Evolutionary conservation across 1,140 invertebrate genomes (phyloP).

Genomic region (Drosophila kanapiae): DNA sequence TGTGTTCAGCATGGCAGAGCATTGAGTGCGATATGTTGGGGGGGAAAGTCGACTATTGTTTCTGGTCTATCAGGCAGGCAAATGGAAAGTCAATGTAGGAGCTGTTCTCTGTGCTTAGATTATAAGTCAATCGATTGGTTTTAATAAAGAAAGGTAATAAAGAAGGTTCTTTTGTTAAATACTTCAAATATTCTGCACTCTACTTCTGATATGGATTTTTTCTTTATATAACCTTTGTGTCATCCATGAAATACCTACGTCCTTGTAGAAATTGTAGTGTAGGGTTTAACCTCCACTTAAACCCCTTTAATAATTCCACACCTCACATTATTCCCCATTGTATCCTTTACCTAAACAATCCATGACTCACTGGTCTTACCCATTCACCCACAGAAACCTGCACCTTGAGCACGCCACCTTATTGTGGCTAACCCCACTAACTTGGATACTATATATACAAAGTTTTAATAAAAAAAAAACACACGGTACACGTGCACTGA

Average conservation of each 20-base stretch:
- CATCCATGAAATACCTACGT: not conserved
- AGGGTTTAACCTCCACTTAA: not conserved
- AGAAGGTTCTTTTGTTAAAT: not conserved
- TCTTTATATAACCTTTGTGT: not conserved
- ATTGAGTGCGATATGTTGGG: conserved; percentile 11
- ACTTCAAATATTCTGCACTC: not conserved
- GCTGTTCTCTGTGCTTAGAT: not conserved
- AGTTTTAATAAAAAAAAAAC: conserved; percentile 13
- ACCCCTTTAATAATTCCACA: conserved; percentile 8
- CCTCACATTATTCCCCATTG: conserved; percentile 3
- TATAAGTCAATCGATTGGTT: not conserved
- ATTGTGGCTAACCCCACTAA: conserved; percentile 25
- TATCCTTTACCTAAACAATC: conserved; percentile 8
- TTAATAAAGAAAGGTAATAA: no score
- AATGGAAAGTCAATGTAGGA: conserved; percentile 14
- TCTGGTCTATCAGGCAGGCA: conserved; percentile 38
- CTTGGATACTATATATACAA: conserved; percentile 13
- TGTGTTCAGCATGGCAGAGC: conserved; percentile 28
- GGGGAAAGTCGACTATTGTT: conserved; percentile 32
- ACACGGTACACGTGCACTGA: conserved; percentile 41
- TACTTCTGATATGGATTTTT: not conserved
- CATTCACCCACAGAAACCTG: conserved; percentile 4
- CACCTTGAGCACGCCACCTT: conserved; percentile 34
- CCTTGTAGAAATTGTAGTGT: not conserved
- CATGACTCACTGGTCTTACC: conserved; percentile 27